A percentile compares a stretch with the other conserved stretches of the same genome.
These are phyloP conservation scores for Telenomus remus DNA, from an alignment of 1,140 invertebrate genomes.

Conservation along the genomic window DNA sequence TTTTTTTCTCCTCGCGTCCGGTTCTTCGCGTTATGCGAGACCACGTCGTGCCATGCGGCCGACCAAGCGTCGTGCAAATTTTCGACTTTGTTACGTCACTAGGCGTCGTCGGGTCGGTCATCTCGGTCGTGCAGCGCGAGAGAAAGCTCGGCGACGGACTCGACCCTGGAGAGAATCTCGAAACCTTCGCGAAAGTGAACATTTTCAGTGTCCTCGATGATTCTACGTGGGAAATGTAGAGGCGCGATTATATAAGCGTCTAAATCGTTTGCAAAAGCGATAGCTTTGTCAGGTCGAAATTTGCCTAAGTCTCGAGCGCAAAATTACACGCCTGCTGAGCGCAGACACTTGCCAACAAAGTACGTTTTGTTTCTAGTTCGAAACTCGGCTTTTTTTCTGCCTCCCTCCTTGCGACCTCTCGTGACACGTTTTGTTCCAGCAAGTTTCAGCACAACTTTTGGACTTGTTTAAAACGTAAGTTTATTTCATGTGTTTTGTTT, in stretches of 20 bases:
- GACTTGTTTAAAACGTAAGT: no score
- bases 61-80: conserved; percentile 39
- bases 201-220: conserved; percentile 51
- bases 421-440: neutral
- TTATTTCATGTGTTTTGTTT: no score
- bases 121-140: conserved; percentile 44
- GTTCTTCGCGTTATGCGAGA: conserved; percentile 12
- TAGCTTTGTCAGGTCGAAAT: conserved; percentile 38
- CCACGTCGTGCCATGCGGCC: conserved; percentile 1
- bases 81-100: conserved; percentile 54
- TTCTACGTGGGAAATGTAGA: conserved; percentile 47
- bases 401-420: no score
- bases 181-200: conserved; percentile 56
- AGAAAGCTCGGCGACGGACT: conserved; percentile 54
- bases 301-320: conserved; percentile 3
- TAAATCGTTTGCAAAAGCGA: conserved; percentile 44
- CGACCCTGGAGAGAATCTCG: conserved; percentile 52
- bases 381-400: neutral
- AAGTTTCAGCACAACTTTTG: no score
- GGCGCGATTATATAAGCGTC: conserved; percentile 36
- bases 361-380: conserved; percentile 3
- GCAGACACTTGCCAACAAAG: neutral
- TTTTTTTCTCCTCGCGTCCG: conserved; percentile 19
- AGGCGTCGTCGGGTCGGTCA: conserved; percentile 52
- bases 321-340: conserved; percentile 14